Base-by-base conservation (phyloP, 1,140 invertebrate genomes). In the Neodiprion virginianus region DNA sequence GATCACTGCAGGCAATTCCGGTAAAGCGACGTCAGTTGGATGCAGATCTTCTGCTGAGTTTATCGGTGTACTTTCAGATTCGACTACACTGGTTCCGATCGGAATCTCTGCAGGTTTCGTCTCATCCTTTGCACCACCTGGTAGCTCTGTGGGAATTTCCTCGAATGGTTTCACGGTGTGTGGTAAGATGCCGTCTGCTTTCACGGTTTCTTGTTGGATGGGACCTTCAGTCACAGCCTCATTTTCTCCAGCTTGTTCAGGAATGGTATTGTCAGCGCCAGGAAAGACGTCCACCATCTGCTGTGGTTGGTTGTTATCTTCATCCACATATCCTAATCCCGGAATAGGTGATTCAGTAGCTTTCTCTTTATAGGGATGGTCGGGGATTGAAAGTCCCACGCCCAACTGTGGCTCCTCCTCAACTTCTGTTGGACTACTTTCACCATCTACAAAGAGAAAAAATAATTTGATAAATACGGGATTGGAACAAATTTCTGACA, bases 331-430 rank as follows among this genome's bases (percentile, higher is more conserved):
- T 77, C 82, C 84, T 48, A 79, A 75, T 53, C 76, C 80, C 69
- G 79, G 74, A 21, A 78, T 72, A 12, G 83, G 78, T 40, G 79
- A 71, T 78, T 86, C 84, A 49, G 82, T 86, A 48, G 82, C 84
- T 69, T 84, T 78, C 79, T 86, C 85, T 49, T 17, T 14, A 14
- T 69, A 73, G 65, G 71, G 77, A 76, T 28, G 49, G 61, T 48
- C 61, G 12, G 49, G 53, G n/a, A 61, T 65, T 40, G 28, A 5
- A 14, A 71, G 72, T 47, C 67, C 67, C 12, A 47, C 53, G 47
- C 72, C 48, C 1, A 66, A 28, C 61, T 70, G 70, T 53, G 76
- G 77, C 21, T 75, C 77, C 72, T 83, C 75, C 14, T 72, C 67
- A 40, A 79, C 71, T 17, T 77, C 72, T 14, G 79, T 78, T 17